Conservation (phyloP, 2,113 vertebrate species). For the Tenrec ecaudatus region DNA sequence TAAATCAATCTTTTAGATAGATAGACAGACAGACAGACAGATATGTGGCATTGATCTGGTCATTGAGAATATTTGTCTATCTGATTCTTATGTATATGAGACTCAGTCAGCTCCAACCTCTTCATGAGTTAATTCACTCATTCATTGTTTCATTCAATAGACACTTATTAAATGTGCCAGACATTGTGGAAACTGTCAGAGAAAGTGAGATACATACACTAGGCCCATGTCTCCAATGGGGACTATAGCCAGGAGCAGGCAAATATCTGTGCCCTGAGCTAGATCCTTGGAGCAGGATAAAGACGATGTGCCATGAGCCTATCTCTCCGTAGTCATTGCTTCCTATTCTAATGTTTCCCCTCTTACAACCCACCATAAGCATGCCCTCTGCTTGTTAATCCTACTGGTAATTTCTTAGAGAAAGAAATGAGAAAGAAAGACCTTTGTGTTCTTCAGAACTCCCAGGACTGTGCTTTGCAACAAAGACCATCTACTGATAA, state of each 20-base stretch:
- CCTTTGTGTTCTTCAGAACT: background rate
- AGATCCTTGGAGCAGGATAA: background rate
- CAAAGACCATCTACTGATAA: background rate
- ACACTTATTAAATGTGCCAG: background rate
- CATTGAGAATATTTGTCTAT: background rate
- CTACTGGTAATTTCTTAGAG: background rate
- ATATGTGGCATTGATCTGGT: background rate
- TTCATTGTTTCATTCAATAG: slow-evolving; percentile 23
- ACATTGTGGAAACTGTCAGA: background rate
- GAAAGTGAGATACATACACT: background rate
- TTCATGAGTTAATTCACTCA: background rate
- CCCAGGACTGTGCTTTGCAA: background rate
- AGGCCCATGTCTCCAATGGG: background rate
- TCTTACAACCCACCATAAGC: slow-evolving; percentile 2
- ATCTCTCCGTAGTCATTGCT: background rate
- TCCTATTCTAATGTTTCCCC: background rate
- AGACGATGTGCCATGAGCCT: background rate
- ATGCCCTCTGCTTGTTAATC: background rate
- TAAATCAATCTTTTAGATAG: background rate
- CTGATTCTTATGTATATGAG: background rate
- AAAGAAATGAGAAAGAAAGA: slow-evolving; percentile 39
- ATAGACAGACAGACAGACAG: background rate
- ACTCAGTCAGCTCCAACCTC: background rate
- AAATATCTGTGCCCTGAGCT: background rate
- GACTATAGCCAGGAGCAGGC: background rate